Conservation (phyloP, 2,888 invertebrate genomes). For the Heliconius sara region DNA sequence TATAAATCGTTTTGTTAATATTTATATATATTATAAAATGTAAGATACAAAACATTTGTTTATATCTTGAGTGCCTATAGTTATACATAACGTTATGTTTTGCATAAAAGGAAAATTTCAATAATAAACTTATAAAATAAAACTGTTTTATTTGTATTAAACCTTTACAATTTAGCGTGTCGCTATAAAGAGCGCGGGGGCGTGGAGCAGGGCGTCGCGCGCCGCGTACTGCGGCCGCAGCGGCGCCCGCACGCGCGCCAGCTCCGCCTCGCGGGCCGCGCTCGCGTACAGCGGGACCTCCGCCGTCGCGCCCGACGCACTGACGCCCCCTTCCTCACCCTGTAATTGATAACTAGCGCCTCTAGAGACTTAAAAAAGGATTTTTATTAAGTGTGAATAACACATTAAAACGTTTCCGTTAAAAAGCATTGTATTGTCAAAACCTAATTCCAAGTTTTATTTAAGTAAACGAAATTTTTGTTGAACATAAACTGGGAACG, state of each 20-base stretch:
- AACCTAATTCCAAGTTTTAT: too few species aligned
- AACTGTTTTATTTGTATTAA: constrained; percentile 29
- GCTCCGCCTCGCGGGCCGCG: constrained; percentile 50
- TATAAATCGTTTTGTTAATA: constrained; percentile 46
- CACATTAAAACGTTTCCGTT: too few species aligned
- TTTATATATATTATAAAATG: constrained; percentile 41
- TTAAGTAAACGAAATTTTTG: too few species aligned
- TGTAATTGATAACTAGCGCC: not conserved
- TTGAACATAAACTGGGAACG: too few species aligned
- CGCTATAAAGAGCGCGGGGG: constrained; percentile 65
- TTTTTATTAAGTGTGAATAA: too few species aligned
- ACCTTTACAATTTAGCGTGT: not conserved
- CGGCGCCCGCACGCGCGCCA: constrained; percentile 61
- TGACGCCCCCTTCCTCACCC: constrained; percentile 24
- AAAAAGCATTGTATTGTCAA: too few species aligned
- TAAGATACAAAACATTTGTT: constrained; percentile 48
- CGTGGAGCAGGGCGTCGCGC: constrained; percentile 63
- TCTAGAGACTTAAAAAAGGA: too few species aligned
- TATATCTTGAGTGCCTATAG: constrained; percentile 43
- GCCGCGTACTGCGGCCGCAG: constrained; percentile 56
- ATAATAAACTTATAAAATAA: constrained; percentile 47
- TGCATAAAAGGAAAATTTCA: constrained; percentile 44
- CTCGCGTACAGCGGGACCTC: constrained; percentile 64
- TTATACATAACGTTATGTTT: not conserved
- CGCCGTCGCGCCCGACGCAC: constrained; percentile 48